Percentiles rank a stretch among this genome's conserved stretches.
Evolutionary conservation across 2,888 invertebrate species (phyloP).

Genomic region (Dyspetes luteomarginatus): DNA sequence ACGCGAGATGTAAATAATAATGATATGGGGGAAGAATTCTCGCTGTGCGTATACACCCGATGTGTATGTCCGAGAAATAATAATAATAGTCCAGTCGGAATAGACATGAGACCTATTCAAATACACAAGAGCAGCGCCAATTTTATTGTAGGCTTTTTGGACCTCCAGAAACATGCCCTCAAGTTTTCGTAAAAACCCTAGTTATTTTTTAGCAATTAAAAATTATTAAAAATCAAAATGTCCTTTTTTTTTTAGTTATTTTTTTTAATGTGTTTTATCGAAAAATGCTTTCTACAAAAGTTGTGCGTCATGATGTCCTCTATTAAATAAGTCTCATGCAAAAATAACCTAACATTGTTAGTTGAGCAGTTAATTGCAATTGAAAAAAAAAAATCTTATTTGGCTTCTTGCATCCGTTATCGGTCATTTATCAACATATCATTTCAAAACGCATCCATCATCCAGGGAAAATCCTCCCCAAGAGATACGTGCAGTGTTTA

Average conservation of each 20-base stretch:
- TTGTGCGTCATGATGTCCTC: background rate
- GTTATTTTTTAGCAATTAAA: background rate
- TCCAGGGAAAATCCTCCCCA: background rate
- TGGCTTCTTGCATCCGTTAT: background rate
- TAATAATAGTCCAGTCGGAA: background rate
- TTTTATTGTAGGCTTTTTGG: constrained; percentile 10
- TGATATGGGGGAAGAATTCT: no score
- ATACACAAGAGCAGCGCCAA: background rate
- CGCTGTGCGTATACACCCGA: no score
- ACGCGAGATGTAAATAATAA: no score
- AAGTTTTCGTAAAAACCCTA: background rate
- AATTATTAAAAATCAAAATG: background rate
- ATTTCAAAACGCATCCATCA: background rate
- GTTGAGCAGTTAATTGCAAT: background rate
- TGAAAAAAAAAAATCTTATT: background rate
- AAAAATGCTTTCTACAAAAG: background rate
- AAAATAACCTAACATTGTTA: background rate
- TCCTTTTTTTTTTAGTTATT: background rate
- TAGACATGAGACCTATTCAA: background rate
- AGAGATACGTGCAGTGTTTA: background rate
- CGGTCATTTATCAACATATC: background rate
- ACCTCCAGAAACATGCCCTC: constrained; percentile 4
- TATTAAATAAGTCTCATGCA: constrained; percentile 3
- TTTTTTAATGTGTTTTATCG: background rate
- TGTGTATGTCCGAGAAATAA: no score